These are phyloP conservation scores for Caenorhabditis panamensis DNA, from an alignment of 2,888 invertebrate species.

Conservation along the genomic window DNA sequence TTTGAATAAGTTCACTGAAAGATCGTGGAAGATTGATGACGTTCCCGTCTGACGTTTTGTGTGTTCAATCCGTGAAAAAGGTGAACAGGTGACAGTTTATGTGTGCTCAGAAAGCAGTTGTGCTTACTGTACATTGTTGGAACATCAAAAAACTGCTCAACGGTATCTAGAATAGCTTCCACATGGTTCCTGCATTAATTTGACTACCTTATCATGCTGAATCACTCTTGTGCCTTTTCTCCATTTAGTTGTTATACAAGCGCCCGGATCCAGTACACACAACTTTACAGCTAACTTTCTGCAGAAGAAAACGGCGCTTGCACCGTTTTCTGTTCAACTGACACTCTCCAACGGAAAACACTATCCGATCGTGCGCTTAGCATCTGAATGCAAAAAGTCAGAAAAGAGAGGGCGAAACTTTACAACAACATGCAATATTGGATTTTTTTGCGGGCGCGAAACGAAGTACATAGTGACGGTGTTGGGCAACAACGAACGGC, in stretches of 20 bases:
- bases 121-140: neutral
- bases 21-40: no score
- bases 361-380: constrained; percentile 16
- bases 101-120: neutral
- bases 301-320: neutral
- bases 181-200: neutral
- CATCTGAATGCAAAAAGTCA: constrained; percentile 10
- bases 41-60: neutral
- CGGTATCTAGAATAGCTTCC: neutral
- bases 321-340: neutral
- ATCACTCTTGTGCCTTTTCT: neutral
- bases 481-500: neutral
- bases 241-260: neutral
- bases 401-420: neutral
- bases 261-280: neutral
- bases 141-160: neutral
- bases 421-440: constrained; percentile 43
- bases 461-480: neutral
- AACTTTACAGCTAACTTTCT: neutral
- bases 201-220: neutral
- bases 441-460: constrained; percentile 13
- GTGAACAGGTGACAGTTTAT: neutral
- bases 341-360: constrained; percentile 7
- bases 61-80: neutral
- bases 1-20: neutral